Base-by-base conservation (phyloP, 2,888 invertebrate genomes). In the Pheosia tremula region DNA sequence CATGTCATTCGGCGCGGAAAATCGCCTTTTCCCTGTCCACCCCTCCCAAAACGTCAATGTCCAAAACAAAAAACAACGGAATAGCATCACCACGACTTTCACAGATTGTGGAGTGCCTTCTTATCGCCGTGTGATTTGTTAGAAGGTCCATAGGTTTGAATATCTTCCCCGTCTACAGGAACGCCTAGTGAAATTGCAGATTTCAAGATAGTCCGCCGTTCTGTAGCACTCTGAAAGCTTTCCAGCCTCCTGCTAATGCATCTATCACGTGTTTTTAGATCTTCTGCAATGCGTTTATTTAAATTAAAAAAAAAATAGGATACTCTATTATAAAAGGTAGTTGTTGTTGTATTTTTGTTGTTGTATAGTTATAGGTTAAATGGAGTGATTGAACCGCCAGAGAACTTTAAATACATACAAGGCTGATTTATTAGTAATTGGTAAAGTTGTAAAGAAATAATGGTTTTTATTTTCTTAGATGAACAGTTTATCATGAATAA, bases 141-240 rank as follows among this genome's bases (percentile, higher is more conserved):
- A 11, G 56, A n/a, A 56, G 56, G 41, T 41, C 56, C 10, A 37
- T 13, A 9, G 41, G 41, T 56, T 56, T 56, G 56, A 56, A 56
- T 56, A 38, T 38, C 38, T 54, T 38, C 37, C n/a, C 39, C 39
- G 38, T 39, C 39, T 5, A 41, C 41, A 24, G 56, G 0, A 9
- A 3, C 24, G 10, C 8, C 13, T 56, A n/a, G 56, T 41, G 41
- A n/a, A 41, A 56, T 56, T 56, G 53, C 53, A 41, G 56, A 56
- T 56, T 56, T 56, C 37, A 37, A 53, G 53, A 53, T 53, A 37
- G 53, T n/a, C 11, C 41, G 3, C 41, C 52, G 52, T 24, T 24
- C 52, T 52, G 41, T 45, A 47, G 11, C 4, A 11, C 47, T n/a
- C 5, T 47, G n/a, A 47, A n/a, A 47, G n/a, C 52, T 24, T 52